phyloP scores from a whole-genome alignment of 2,113 vertebrate genomes.

The Felis chaus region DNA sequence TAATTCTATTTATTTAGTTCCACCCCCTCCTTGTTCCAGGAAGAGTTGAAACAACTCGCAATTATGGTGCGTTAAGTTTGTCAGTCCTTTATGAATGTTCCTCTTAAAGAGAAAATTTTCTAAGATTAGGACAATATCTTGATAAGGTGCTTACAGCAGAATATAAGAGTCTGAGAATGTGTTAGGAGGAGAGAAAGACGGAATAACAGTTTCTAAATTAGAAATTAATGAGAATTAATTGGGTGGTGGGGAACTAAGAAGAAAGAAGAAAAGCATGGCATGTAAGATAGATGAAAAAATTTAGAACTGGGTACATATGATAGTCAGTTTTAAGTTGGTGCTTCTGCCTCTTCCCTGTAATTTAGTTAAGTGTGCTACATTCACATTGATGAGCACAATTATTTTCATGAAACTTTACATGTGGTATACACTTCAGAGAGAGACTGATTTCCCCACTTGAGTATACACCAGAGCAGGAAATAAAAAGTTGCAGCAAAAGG shows the following conservation, averaged over 20 bases:
- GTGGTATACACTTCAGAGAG: neutral
- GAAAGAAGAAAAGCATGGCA: neutral
- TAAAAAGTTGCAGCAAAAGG: neutral
- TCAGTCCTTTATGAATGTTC: neutral
- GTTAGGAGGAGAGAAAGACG: neutral
- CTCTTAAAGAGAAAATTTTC: neutral
- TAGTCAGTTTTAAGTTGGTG: neutral
- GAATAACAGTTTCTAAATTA: neutral
- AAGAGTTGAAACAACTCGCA: neutral
- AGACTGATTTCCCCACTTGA: neutral
- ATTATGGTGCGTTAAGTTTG: neutral
- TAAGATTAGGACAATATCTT: neutral
- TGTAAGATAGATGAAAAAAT: neutral
- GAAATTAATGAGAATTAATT: constrained; percentile 11
- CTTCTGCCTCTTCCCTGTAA: neutral
- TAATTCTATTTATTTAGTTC: neutral
- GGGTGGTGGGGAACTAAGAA: neutral
- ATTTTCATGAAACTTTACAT: neutral
- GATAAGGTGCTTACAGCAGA: neutral
- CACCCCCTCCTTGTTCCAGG: neutral
- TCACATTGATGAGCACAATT: neutral
- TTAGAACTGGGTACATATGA: neutral
- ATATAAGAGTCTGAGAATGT: neutral
- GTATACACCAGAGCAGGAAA: neutral
- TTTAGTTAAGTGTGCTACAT: neutral